Base-by-base conservation (phyloP, 2,113 vertebrate species). In the Meles meles region DNA sequence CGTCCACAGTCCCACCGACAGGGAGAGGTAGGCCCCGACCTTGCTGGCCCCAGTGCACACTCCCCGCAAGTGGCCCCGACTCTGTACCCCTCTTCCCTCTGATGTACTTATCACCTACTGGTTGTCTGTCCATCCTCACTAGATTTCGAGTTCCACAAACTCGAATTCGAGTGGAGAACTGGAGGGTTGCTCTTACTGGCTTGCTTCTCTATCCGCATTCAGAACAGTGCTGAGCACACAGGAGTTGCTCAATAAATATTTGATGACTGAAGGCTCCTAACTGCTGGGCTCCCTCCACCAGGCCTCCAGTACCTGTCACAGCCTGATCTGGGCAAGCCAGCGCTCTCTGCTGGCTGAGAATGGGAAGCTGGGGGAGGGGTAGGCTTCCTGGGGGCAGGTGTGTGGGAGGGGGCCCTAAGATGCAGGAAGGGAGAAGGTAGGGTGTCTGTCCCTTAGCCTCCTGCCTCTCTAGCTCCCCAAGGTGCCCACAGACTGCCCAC, bases 401-500 rank as follows among this genome's bases (percentile, higher is more conserved):
- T 57, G 57, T 21, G 57, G 61, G 12, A 0, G 47, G n/a, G n/a
- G 1, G 5, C 94, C 69, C 61, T 29, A 77, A 34, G n/a, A 71
- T 77, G n/a, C 23, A 67, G 76, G 34, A 69, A 71, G 42, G 31
- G 29, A 79, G 49, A 13, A 1, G 34, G n/a, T 4, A 61, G 52
- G 87, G 29, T 39, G 72, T 21, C 39, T 37, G 57, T 59, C 65
- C 39, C 39, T 71, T 17, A 61, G 39, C 42, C 49, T 18, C 77
- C 72, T 34, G 34, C 44, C 37, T 89, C 9, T 47, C 29, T 61
- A 12, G 63, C n/a, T 94, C 57, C 31, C 39, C 4, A 7, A 34
- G 25, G 42, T 20, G 47, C 37, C 67, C 69, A 21, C 23, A 37
- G 80, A 80, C 25, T 52, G 96, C 98, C 20, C 69, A 99, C 99